phyloP scores from a whole-genome alignment of 1,140 invertebrate species.

The Stratiolaelaps scimitus region DNA sequence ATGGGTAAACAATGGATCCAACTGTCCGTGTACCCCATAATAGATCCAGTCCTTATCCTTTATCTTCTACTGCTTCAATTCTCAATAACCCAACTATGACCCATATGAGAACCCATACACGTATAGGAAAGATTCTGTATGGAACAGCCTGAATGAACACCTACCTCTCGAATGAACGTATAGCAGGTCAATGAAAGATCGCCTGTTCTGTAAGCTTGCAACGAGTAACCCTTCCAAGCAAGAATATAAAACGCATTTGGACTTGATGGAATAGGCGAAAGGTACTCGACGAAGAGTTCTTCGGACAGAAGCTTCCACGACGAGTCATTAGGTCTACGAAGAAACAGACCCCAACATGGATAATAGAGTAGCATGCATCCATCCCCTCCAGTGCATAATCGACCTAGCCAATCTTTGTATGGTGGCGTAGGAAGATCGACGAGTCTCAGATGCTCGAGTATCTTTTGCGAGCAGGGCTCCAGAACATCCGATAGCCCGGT shows the following conservation, averaged over 20 bases:
- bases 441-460: neutral
- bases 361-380: slow-evolving; percentile 13
- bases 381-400: neutral
- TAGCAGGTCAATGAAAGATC: neutral
- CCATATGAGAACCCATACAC: neutral
- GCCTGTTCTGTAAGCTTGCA: neutral
- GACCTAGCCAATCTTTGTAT: neutral
- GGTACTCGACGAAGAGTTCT: slow-evolving; percentile 15
- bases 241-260: slow-evolving; percentile 2
- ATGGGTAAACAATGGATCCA: too few relatives aligned
- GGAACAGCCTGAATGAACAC: neutral
- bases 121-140: neutral
- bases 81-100: neutral
- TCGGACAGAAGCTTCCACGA: slow-evolving; percentile 5
- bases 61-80: neutral
- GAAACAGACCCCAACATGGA: slow-evolving; percentile 14
- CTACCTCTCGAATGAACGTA: neutral
- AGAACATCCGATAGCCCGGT: too few relatives aligned
- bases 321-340: neutral
- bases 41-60: neutral
- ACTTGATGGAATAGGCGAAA: slow-evolving; percentile 4
- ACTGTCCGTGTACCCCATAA: too few relatives aligned
- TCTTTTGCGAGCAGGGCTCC: neutral
- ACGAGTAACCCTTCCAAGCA: neutral
- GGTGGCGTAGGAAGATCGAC: neutral